Base-by-base conservation (phyloP, 2,113 vertebrate genomes). In the Egretta garzetta region DNA sequence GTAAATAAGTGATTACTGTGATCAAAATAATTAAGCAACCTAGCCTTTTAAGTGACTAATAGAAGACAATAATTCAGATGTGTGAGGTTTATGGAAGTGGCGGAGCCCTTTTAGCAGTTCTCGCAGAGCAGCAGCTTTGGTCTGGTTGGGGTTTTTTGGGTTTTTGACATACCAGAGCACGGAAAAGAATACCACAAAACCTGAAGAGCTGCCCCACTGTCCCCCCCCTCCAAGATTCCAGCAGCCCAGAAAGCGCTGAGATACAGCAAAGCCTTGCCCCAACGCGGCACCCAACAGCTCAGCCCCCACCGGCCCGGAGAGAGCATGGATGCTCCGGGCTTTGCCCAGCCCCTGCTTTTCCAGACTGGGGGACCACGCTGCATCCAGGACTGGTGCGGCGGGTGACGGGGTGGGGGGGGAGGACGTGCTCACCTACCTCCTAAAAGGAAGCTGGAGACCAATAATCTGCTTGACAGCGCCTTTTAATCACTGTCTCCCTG, bases 21-120 rank as follows among this genome's bases (percentile, higher is more conserved):
- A 96, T 90, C 92, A 97, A 96, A 95, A 95, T 96, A 96, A 94
- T 96, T 95, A 94, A 95, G 96, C 76, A 95, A 95, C 63, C 33
- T 13, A 88, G 95, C 86, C 90, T 91, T 96, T 90, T 72, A 92
- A 96, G 82, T 62, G 82, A 80, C 94, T 97, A 95, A 94, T 77
- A 95, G 93, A 74, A 55, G 66, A 63, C 64, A 72, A 47, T 93
- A 53, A 96, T 80, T 92, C 41, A 80, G 71, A 67, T 22, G 80
- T 18, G 55, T 80, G 93, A 93, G 79, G 55, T 87, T 96, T 96
- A 63, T 76, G 91, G 95, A 94, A 93, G 90, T 41, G 84, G 93
- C 3, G 10, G 84, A 94, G 73, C 75, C 79, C 41, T 94, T 91
- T 81, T 16, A 85, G 86, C 77, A 77, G 77, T 47, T 74, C 68